Percentiles rank a stretch among this genome's conserved stretches.
Evolutionary conservation across 2,113 vertebrate species (phyloP).

Genomic region (Gambusia affinis): DNA sequence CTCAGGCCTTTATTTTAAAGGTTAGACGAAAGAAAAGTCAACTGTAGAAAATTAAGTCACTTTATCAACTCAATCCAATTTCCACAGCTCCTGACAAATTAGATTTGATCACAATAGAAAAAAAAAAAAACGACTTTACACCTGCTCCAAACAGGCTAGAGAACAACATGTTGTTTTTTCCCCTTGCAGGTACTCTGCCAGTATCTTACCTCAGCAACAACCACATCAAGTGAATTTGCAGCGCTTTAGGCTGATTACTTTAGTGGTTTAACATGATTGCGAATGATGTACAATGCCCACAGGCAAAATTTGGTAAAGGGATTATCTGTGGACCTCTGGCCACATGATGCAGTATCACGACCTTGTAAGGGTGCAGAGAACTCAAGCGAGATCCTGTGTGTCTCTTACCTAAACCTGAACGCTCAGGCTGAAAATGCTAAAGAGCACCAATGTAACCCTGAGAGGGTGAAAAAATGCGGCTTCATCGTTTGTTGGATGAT

Average conservation of each 20-base stretch:
- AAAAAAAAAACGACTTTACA: constrained; percentile 3
- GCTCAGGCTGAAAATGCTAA: constrained; percentile 73
- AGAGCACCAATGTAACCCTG: constrained; percentile 69
- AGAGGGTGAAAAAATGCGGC: constrained; percentile 39
- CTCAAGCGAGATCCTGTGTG: constrained; percentile 40
- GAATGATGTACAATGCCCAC: constrained; percentile 64
- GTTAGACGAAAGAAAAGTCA: constrained; percentile 65
- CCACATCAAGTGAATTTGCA: constrained; percentile 66
- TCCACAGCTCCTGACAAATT: constrained; percentile 63
- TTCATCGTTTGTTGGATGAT: constrained; percentile 44
- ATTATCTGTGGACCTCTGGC: constrained; percentile 66
- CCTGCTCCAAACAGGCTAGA: not conserved
- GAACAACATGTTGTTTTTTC: constrained; percentile 44
- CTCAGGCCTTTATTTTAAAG: constrained; percentile 50
- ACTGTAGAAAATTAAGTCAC: constrained; percentile 76
- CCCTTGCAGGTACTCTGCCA: constrained; percentile 4
- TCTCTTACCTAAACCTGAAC: constrained; percentile 36
- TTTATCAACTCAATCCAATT: constrained; percentile 78
- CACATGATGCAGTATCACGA: constrained; percentile 60
- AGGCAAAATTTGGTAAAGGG: constrained; percentile 64
- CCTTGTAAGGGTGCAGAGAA: constrained; percentile 43
- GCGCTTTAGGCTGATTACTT: constrained; percentile 52
- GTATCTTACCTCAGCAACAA: constrained; percentile 53
- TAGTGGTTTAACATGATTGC: constrained; percentile 70
- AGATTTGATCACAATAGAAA: constrained; percentile 41